phyloP scores from a whole-genome alignment of 2,113 vertebrate species.

The Gambusia holbrooki region DNA sequence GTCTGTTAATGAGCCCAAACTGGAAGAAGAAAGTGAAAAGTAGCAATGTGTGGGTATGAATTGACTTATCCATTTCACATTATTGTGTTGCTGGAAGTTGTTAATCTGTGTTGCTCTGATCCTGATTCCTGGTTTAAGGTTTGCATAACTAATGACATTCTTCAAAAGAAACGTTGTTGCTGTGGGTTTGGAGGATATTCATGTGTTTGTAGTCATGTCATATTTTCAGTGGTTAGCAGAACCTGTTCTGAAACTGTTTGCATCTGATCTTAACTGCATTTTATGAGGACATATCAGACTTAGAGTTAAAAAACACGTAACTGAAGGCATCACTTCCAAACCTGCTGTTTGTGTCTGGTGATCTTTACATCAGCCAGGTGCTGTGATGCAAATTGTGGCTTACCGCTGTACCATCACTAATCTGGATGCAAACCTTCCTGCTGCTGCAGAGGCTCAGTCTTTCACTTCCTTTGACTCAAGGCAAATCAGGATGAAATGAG shows the following conservation, averaged over 20 bases:
- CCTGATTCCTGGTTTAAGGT: too few relatives aligned
- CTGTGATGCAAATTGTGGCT: constrained; percentile 14
- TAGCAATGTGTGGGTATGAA: too few relatives aligned
- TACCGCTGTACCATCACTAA: neutral
- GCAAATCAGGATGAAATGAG: constrained; percentile 8
- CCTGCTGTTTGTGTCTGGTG: neutral
- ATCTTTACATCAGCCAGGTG: neutral
- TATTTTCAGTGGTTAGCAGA: too few relatives aligned
- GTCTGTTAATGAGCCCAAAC: too few relatives aligned
- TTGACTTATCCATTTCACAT: too few relatives aligned
- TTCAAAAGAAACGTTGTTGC: neutral
- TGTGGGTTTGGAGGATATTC: neutral
- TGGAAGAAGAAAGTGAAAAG: too few relatives aligned
- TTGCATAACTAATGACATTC: too few relatives aligned
- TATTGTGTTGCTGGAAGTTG: too few relatives aligned
- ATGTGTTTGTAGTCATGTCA: neutral
- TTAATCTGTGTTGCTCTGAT: too few relatives aligned
- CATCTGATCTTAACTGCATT: too few relatives aligned
- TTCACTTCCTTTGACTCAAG: neutral
- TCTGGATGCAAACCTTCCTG: constrained; percentile 12
- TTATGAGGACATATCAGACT: too few relatives aligned
- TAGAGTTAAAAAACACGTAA: neutral
- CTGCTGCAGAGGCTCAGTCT: neutral
- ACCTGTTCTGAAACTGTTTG: too few relatives aligned
- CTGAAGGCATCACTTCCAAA: neutral